phyloP scores from a whole-genome alignment of 2,888 invertebrate genomes.

The Mantis religiosa region DNA sequence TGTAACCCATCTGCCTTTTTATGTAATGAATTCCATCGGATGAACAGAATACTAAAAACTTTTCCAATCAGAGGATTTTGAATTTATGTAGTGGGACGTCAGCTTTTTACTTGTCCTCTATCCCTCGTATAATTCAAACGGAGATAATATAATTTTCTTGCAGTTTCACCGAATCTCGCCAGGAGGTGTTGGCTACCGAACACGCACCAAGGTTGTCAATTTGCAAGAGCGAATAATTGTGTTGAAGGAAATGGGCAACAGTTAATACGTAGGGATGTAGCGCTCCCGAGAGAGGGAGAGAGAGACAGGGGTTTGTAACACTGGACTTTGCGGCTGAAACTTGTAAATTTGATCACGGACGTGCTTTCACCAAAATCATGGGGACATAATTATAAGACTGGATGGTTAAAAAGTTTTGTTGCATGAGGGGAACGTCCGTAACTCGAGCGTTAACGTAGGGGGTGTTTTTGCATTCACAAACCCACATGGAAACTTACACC shows the following conservation, averaged over 20 bases:
- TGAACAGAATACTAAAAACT: neutral
- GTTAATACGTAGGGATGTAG: neutral
- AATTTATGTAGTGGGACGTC: neutral
- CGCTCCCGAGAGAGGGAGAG: neutral
- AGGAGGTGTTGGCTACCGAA: neutral
- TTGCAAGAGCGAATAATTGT: conserved; percentile 4
- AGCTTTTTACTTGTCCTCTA: neutral
- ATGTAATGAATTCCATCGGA: too few relatives aligned
- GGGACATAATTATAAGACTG: conserved; percentile 18
- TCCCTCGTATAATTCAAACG: conserved; percentile 15
- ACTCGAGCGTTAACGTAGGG: neutral
- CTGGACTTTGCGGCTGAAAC: conserved; percentile 11
- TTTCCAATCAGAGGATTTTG: neutral
- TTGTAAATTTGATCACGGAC: conserved; percentile 14
- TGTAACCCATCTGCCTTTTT: too few relatives aligned
- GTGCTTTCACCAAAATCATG: neutral
- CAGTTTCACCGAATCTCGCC: conserved; percentile 5
- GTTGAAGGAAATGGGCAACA: neutral
- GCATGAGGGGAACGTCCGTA: neutral
- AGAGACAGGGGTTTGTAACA: neutral
- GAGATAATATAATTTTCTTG: conserved; percentile 19
- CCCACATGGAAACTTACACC: too few relatives aligned
- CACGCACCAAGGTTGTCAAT: conserved; percentile 10
- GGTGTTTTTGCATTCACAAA: neutral
- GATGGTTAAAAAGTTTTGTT: conserved; percentile 9